Base-by-base conservation (phyloP, 1,140 invertebrate genomes). In the Heterodera schachtii region DNA sequence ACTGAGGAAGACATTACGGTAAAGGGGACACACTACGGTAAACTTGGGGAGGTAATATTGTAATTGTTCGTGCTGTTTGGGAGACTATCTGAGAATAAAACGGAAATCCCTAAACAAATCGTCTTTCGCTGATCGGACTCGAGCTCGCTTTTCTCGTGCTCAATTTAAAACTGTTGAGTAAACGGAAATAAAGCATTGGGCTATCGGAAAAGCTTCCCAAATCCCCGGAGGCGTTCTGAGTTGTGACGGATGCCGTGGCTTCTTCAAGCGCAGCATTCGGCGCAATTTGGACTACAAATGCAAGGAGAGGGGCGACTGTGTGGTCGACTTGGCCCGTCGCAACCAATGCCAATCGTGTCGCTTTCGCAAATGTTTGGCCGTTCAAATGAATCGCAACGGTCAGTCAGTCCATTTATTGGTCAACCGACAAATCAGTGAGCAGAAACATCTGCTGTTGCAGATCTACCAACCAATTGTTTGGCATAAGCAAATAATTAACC, bases 371-470 rank as follows among this genome's bases (percentile, higher is more conserved):
- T 97, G 95, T 91, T 92, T 98, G 9, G 92, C 94, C 85, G 95
- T 96, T 79, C 95, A 96, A 89, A 98, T 98, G 95, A 96, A 96
- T 91, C 93, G 93, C 91, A 95, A 97, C 90, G 95, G 95, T 96
- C 92, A 80, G 13, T 19, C 43, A 11, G 31, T 83, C 19, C 9
- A 21, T n/a, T 83, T 7, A n/a, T 75, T 83, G 11, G 8, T 31
- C 31, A 31, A 31, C 31, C 31, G 31, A 31, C 31, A 31, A 31
- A 31, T 31, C 31, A 31, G 31, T 31, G 31, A 31, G 31, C 31
- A 31, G 31, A 31, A 31, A 31, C 31, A 31, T 31, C 1, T 31
- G 31, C 31, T 31, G 31, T 1, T 31, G 31, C 31, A 31, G 31
- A 31, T 31, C 31, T 31, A 31, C 31, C 31, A 31, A 31, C 31